phyloP scores from a whole-genome alignment of 2,113 vertebrate genomes.

The Tapirus terrestris region DNA sequence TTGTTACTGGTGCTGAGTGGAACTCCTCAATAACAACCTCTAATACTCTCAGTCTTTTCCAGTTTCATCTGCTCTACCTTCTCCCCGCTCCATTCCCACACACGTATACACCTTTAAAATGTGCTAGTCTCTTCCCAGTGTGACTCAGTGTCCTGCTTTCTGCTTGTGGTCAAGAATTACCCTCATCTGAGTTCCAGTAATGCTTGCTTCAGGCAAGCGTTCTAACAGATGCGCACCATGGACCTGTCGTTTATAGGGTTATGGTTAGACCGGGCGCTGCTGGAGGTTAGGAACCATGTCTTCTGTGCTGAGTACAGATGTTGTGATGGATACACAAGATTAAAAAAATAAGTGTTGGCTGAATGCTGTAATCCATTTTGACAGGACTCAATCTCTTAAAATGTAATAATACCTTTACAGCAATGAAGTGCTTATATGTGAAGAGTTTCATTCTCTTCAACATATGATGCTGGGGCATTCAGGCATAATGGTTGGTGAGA shows the following conservation, averaged over 20 bases:
- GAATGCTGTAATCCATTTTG: background rate
- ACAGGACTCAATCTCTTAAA: background rate
- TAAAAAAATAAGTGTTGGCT: background rate
- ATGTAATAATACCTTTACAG: background rate
- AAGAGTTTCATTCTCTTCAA: background rate
- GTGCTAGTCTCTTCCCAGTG: background rate
- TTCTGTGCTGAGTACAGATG: background rate
- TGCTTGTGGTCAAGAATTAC: background rate
- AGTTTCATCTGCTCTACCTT: background rate
- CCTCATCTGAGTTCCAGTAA: background rate
- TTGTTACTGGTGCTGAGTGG: background rate
- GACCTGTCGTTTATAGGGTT: no score
- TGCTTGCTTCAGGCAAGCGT: background rate
- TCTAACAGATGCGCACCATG: background rate
- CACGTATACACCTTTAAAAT: background rate
- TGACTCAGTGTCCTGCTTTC: background rate
- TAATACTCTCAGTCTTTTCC: background rate
- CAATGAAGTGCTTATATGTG: background rate
- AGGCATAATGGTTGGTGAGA: background rate
- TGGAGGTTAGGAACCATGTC: background rate
- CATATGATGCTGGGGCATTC: background rate
- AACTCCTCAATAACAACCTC: background rate
- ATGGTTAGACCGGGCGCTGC: background rate
- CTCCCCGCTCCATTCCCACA: background rate
- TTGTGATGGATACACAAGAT: background rate